Conservation (phyloP, 2,797 vertebrate genomes). For the Allobates femoralis region DNA sequence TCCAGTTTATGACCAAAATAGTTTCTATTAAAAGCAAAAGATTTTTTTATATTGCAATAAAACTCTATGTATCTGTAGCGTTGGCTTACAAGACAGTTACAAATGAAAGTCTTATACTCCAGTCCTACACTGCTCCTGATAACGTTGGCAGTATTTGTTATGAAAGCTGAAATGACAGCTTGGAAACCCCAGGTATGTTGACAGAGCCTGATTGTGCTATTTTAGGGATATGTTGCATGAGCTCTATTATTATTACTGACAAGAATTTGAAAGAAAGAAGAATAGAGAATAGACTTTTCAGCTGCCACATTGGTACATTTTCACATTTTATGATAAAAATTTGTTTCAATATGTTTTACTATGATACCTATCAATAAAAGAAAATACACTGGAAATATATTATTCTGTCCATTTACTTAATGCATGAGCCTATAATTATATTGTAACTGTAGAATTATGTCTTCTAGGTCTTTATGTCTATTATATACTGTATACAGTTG, state of each 20-base stretch:
- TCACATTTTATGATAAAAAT: neutral
- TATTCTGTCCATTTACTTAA: neutral
- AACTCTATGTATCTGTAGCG: neutral
- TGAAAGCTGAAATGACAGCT: conserved; percentile 14
- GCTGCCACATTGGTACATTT: conserved; percentile 1
- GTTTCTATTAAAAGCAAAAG: conserved; percentile 6
- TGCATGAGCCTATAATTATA: neutral
- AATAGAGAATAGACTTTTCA: conserved; percentile 9
- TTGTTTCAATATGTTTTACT: neutral
- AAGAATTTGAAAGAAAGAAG: neutral
- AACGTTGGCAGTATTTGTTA: neutral
- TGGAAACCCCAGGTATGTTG: conserved; percentile 7
- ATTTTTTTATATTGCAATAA: conserved; percentile 36
- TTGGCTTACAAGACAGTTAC: neutral
- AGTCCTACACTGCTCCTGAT: neutral
- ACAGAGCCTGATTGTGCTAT: neutral
- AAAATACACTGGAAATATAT: neutral
- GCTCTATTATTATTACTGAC: conserved; percentile 4
- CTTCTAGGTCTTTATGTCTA: too few relatives aligned
- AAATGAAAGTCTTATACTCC: neutral
- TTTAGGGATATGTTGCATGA: conserved; percentile 5
- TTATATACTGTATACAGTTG: too few relatives aligned
- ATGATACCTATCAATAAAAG: neutral
- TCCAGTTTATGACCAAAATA: neutral
- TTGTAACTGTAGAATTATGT: neutral